Evolutionary conservation across 1,140 invertebrate species (phyloP), one percentile per base, ranked within the genome.

Genomic region (Ceratoteleas bidentatus): DNA sequence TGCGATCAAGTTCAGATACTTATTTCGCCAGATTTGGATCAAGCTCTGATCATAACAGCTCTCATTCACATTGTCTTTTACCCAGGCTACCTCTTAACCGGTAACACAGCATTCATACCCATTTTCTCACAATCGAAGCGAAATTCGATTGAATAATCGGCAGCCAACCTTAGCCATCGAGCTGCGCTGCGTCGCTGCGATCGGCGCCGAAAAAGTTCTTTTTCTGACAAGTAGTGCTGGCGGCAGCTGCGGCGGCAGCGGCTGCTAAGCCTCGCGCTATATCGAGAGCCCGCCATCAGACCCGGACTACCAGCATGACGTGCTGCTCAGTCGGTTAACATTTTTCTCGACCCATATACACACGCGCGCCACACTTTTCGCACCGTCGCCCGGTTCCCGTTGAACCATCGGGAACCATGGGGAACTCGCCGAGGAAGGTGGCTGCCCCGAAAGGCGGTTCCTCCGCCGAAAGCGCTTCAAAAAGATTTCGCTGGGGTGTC

Each of bases 361-460:
- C 52, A 52, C 14, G 24, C 33, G 58, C 49, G n/a, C n/a, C n/a
- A n/a, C n/a, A n/a, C n/a, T n/a, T 43, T 72, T 7, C 13, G 38
- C 33, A 32, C 16, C n/a, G 34, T 47, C 16, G 36, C 60, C 14
- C 47, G 13, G 47, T 16, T 3, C 65, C 50, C 56, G 45, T 60
- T 24, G 38, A 66, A 16, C 52, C 47, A 62, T 82, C 65, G 66
- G 8, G 40, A 10, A 43, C n/a, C n/a, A 91, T 92, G 91, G 91
- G 91, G 50, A 92, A 92, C 84, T 62, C 87, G 69, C 83, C 85
- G 72, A 86, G 88, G 52, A 92, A 91, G 77, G 83, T 83, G 11
- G 73, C 84, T 61, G 85, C 86, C 60, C 70, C 80, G 11, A 87
- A 81, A 66, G 80, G 72, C 57, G 15, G 15, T 53, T 84, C 74